A percentile compares a stretch with the other conserved stretches of the same genome.
These are phyloP conservation scores for Leptogaster cylindrica DNA, from an alignment of 2,888 invertebrate species.

Conservation along the genomic window DNA sequence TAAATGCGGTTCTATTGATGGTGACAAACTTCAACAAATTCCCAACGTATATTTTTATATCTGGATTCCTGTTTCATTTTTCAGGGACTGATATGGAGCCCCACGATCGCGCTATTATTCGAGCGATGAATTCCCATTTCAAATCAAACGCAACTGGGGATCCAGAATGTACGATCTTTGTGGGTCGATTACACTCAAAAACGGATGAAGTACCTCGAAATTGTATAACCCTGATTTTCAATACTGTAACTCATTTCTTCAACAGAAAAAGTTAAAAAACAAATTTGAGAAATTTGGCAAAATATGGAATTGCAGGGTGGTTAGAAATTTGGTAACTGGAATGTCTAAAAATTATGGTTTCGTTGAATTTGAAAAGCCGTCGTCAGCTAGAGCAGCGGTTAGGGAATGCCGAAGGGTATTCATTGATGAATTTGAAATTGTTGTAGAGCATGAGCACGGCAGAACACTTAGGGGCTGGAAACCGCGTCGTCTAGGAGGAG, in stretches of 20 bases:
- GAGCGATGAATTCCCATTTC: constrained; percentile 74
- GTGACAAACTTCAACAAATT: constrained; percentile 56
- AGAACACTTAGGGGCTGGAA: constrained; percentile 75
- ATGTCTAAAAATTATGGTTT: constrained; percentile 84
- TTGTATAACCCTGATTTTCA: background rate
- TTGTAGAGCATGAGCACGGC: constrained; percentile 80
- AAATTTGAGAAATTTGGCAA: constrained; percentile 72
- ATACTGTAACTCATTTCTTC: background rate
- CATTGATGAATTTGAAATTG: constrained; percentile 73
- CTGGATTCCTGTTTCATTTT: background rate
- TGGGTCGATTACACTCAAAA: constrained; percentile 74
- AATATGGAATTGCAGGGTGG: constrained; percentile 69
- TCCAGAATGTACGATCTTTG: constrained; percentile 76
- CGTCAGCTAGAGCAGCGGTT: constrained; percentile 69
- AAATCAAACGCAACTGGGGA: constrained; percentile 71
- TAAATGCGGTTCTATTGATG: constrained; percentile 85
- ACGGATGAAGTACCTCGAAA: constrained; percentile 65
- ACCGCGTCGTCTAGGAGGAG: constrained; percentile 85
- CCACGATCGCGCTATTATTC: constrained; percentile 77
- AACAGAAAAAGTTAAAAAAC: constrained; percentile 65
- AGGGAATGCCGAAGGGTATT: constrained; percentile 66
- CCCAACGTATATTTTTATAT: too few relatives aligned
- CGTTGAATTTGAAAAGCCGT: constrained; percentile 74
- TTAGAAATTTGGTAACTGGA: constrained; percentile 84
- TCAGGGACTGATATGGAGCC: constrained; percentile 76